Evolutionary conservation across 2,888 invertebrate species (phyloP).

Genomic region (Agrenia bidenticulata): DNA sequence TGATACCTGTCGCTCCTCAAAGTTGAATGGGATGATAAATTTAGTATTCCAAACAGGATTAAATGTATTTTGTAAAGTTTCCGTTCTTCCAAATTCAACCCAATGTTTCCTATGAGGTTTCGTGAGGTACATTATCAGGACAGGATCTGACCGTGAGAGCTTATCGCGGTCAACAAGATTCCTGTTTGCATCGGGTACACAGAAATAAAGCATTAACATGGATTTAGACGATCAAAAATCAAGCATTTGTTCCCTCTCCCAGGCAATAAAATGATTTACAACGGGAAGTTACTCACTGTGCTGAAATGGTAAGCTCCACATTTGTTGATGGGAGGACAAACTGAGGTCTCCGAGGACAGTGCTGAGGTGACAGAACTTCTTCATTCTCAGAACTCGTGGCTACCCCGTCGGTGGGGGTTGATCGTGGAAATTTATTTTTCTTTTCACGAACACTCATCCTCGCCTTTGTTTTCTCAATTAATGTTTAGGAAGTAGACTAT

Average conservation of each 20-base stretch:
- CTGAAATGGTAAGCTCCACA: slow-evolving; percentile 13
- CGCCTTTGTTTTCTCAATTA: neutral
- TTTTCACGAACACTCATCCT: slow-evolving; percentile 7
- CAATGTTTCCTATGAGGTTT: slow-evolving; percentile 52
- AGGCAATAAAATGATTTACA: neutral
- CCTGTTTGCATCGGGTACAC: slow-evolving; percentile 53
- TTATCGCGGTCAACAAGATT: slow-evolving; percentile 57
- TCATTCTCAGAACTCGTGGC: slow-evolving; percentile 16
- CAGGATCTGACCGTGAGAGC: slow-evolving; percentile 59
- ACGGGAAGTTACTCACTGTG: slow-evolving; percentile 7
- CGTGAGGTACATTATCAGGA: slow-evolving; percentile 56
- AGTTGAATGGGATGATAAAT: slow-evolving; percentile 58
- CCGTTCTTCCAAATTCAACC: slow-evolving; percentile 55
- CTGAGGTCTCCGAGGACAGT: slow-evolving; percentile 5
- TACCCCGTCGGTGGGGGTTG: slow-evolving; percentile 4
- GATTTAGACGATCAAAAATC: neutral
- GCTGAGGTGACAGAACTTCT: neutral
- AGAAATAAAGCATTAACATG: neutral
- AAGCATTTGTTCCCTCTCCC: neutral
- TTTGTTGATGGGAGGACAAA: slow-evolving; percentile 6
- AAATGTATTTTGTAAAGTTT: slow-evolving; percentile 56
- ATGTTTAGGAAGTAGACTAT: neutral
- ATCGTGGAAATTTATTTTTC: neutral
- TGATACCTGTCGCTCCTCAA: slow-evolving; percentile 57
- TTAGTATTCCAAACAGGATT: slow-evolving; percentile 59